These are phyloP conservation scores for Ageneiosus marmoratus DNA, from an alignment of 2,113 vertebrate species.

Conservation along the genomic window DNA sequence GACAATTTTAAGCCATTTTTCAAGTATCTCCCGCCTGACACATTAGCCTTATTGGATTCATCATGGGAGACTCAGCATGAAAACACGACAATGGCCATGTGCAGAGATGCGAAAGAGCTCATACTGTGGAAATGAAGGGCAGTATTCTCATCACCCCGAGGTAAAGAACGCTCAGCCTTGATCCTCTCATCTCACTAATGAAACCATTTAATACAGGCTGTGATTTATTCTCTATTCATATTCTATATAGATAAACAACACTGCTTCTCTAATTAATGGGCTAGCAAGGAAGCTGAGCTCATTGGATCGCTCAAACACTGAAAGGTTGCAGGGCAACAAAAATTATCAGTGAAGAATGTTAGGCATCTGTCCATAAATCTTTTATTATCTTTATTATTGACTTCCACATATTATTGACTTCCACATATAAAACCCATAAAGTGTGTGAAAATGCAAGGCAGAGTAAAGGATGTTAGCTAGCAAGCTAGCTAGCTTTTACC, in stretches of 20 bases:
- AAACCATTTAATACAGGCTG: constrained; percentile 52
- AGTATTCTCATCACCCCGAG: constrained; percentile 59
- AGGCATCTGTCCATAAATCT: neutral
- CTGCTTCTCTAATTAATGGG: constrained; percentile 44
- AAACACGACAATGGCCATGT: constrained; percentile 60
- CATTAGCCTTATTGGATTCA: constrained; percentile 71
- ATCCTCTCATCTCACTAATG: constrained; percentile 56
- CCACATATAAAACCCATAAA: no score
- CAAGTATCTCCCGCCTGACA: constrained; percentile 71
- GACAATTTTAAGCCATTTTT: constrained; percentile 73
- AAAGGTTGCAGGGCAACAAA: neutral
- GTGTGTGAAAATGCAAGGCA: no score
- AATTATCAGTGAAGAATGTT: neutral
- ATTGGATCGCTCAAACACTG: constrained; percentile 8
- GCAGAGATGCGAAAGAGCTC: constrained; percentile 47
- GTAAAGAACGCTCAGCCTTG: constrained; percentile 56
- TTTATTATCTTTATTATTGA: no score
- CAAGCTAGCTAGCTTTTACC: no score
- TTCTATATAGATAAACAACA: constrained; percentile 46
- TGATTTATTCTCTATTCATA: constrained; percentile 17
- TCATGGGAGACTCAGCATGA: constrained; percentile 63
- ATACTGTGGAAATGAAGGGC: constrained; percentile 64
- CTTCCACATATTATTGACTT: no score
- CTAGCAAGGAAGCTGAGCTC: constrained; percentile 58
- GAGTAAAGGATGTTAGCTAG: no score